Base-by-base conservation (phyloP, 2,113 vertebrate genomes). In the Oncorhynchus kisutch region DNA sequence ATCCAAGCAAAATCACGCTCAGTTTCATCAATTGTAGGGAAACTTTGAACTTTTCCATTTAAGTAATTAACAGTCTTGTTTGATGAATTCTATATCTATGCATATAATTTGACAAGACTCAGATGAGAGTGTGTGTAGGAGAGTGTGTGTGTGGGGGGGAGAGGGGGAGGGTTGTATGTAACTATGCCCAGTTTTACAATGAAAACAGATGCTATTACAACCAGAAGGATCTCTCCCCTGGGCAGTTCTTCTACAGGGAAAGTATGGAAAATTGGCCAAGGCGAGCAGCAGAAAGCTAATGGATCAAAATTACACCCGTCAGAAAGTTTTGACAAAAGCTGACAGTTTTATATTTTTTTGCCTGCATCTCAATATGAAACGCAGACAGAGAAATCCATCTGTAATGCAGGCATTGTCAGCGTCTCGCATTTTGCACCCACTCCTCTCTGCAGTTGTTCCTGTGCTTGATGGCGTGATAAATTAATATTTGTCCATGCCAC, bases 401-500 rank as follows among this genome's bases (percentile, higher is more conserved):
- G 91, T 91, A 92, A 92, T 86, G 80, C 84, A 82, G 91, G 85
- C 91, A 92, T 93, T 93, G 93, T 94, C 91, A 92, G 89, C 85
- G 89, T 85, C 88, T 91, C 74, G 85, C 92, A 93, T 92, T 94
- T 93, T 92, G 93, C 91, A 92, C 92, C 88, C 90, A 90, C 92
- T 91, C 88, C 87, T 92, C 91, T 92, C 87, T 84, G 89, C 90
- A 88, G 90, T 91, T 87, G 89, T 93, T 93, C 92, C 91, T 92
- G 92, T 94, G 93, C 91, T 92, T 93, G 92, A 94, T 94, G 92
- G 91, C 89, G 90, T 94, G 93, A 94, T 94, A 94, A 94, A 94
- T 94, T 93, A 93, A 94, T 94, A 87, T 94, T 93, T 93, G 93
- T 93, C 93, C 84, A 70, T 91, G 91, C 93, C 92, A 91, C 89